Percentiles rank a stretch among this genome's conserved stretches.
phyloP scores from a whole-genome alignment of 2,797 vertebrate species.

The Anguilla megastoma region DNA sequence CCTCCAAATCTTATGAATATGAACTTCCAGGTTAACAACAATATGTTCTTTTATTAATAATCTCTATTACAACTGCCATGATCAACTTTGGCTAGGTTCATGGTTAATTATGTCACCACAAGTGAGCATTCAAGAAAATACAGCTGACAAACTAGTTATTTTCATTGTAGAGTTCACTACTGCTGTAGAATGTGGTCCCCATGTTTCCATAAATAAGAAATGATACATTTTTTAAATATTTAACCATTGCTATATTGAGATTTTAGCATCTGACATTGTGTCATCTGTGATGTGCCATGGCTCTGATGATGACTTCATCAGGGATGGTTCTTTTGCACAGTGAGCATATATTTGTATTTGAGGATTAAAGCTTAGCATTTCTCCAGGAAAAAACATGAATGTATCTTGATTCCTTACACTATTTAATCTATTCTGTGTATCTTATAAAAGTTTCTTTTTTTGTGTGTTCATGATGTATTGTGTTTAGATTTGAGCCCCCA shows the following conservation, averaged over 20 bases:
- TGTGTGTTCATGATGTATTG: not conserved
- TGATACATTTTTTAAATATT: constrained; percentile 74
- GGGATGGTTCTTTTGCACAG: constrained; percentile 49
- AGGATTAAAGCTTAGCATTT: not conserved
- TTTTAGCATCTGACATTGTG: constrained; percentile 66
- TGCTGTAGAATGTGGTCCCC: constrained; percentile 48
- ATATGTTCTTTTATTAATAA: too few relatives aligned
- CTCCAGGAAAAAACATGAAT: not conserved
- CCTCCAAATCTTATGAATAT: not conserved
- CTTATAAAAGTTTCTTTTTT: not conserved
- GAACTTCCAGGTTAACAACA: too few relatives aligned
- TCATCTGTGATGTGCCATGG: constrained; percentile 64
- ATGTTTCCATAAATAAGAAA: constrained; percentile 73
- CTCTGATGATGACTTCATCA: constrained; percentile 53
- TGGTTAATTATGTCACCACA: constrained; percentile 44
- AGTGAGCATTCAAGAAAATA: constrained; percentile 20
- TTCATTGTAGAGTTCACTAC: constrained; percentile 39
- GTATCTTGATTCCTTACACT: too few relatives aligned
- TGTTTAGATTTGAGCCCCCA: not conserved
- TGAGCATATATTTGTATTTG: constrained; percentile 57
- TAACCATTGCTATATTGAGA: constrained; percentile 65
- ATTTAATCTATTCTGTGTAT: not conserved
- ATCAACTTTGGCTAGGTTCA: constrained; percentile 49
- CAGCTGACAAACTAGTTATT: constrained; percentile 26
- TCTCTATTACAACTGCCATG: not conserved